Percentiles rank a stretch among this genome's conserved stretches.
phyloP scores from a whole-genome alignment of 1,140 invertebrate species.

The Danaus plexippus region DNA sequence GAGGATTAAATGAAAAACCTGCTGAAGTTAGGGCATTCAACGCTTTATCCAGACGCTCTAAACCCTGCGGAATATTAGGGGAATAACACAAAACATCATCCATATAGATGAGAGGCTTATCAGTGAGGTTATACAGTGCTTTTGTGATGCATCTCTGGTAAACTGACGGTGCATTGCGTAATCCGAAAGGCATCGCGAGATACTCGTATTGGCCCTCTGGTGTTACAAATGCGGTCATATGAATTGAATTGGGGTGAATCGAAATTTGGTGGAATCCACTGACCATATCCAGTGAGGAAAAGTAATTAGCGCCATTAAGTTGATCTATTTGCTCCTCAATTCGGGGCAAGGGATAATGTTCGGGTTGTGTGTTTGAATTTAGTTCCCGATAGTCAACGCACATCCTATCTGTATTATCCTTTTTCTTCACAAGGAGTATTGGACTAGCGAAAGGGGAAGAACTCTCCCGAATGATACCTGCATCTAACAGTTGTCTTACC shows the following conservation, averaged over 20 bases:
- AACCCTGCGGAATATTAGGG: no score
- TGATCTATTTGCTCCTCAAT: constrained; percentile 1
- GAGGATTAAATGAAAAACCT: constrained; percentile 23
- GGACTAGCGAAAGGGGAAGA: constrained; percentile 1
- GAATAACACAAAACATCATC: no score
- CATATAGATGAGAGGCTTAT: no score
- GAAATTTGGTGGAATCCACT: neutral
- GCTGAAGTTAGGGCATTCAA: no score
- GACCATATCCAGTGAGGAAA: neutral
- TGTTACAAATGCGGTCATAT: neutral
- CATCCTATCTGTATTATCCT: neutral
- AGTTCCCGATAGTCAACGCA: constrained; percentile 3
- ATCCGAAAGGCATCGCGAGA: no score
- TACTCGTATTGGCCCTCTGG: constrained; percentile 3
- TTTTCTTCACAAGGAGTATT: neutral
- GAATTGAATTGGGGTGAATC: neutral
- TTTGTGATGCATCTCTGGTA: no score
- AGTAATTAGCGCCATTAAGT: neutral
- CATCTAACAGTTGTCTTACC: neutral
- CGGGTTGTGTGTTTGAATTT: constrained; percentile 1
- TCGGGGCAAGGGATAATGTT: neutral
- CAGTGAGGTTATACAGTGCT: no score
- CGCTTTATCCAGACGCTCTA: no score
- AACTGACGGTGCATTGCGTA: no score
- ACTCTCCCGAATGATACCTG: neutral